A percentile compares a stretch with the other conserved stretches of the same genome.
phyloP scores from a whole-genome alignment of 2,888 invertebrate genomes.

The Sussaba pulchella region DNA sequence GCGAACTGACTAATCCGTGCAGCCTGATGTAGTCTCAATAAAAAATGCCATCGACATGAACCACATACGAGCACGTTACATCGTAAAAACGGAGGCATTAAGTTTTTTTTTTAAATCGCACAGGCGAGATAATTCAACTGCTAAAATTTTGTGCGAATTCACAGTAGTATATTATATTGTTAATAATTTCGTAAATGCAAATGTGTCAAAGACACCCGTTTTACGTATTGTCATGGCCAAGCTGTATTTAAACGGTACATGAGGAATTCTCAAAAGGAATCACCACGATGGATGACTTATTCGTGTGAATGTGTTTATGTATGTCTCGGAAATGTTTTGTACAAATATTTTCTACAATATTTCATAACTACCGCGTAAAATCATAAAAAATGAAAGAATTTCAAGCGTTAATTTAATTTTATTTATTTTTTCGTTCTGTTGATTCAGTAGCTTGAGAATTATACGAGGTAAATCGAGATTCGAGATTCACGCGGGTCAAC shows the following conservation, averaged over 20 bases:
- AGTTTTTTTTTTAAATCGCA: not conserved
- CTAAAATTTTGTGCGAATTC: conserved; percentile 61
- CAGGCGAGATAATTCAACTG: conserved; percentile 23
- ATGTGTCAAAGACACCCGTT: conserved; percentile 59
- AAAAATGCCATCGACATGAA: conserved; percentile 34
- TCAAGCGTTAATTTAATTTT: conserved; percentile 31
- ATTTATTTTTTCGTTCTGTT: conserved; percentile 13
- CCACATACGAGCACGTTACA: conserved; percentile 53
- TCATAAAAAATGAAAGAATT: conserved; percentile 28
- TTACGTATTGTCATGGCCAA: conserved; percentile 66
- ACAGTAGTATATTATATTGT: conserved; percentile 12
- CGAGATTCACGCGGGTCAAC: conserved; percentile 3
- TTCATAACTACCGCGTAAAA: conserved; percentile 50
- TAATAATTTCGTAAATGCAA: conserved; percentile 56
- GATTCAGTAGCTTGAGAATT: conserved; percentile 23
- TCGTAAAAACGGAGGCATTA: conserved; percentile 59
- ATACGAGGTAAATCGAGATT: conserved; percentile 25
- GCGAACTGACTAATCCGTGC: too few relatives aligned
- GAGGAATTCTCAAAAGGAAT: conserved; percentile 31
- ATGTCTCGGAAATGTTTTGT: conserved; percentile 46
- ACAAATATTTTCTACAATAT: conserved; percentile 57
- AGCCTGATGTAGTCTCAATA: not conserved
- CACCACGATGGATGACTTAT: conserved; percentile 25
- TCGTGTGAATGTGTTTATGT: conserved; percentile 8
- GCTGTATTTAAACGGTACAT: conserved; percentile 58